These are phyloP conservation scores for Asbolus verrucosus DNA, from an alignment of 1,140 invertebrate genomes.

Conservation along the genomic window DNA sequence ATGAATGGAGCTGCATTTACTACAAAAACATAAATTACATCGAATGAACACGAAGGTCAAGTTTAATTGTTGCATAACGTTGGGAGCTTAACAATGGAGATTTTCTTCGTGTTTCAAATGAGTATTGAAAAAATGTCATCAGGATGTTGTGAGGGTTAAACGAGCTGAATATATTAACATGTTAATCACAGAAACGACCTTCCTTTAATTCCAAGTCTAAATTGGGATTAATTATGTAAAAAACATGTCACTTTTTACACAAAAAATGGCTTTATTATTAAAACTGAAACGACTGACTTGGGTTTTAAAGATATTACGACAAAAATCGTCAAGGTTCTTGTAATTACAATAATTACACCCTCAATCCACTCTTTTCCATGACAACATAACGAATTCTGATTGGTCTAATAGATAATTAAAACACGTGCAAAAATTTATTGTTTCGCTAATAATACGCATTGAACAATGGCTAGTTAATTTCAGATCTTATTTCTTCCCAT, in stretches of 20 bases:
- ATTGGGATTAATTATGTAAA: not conserved
- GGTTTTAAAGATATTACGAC: not conserved
- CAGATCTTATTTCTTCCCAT: too few relatives aligned
- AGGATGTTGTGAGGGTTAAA: not conserved
- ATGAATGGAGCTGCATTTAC: not conserved
- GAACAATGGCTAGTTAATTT: too few relatives aligned
- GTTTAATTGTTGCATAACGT: too few relatives aligned
- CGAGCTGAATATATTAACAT: conserved; percentile 15
- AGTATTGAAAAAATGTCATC: not conserved
- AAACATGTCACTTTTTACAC: conserved; percentile 4
- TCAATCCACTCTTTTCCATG: conserved; percentile 1
- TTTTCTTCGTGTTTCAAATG: not conserved
- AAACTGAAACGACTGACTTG: not conserved
- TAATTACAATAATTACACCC: conserved; percentile 22
- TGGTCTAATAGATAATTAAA: not conserved
- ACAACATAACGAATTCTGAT: not conserved
- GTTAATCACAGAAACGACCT: not conserved
- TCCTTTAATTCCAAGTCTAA: not conserved
- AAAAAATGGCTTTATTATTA: conserved; percentile 23
- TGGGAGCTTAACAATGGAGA: too few relatives aligned
- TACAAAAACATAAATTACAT: too few relatives aligned
- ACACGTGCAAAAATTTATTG: conserved; percentile 23
- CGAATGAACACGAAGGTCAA: too few relatives aligned
- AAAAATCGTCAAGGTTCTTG: conserved; percentile 3
- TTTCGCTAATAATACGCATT: too few relatives aligned